Evolutionary conservation across 2,888 invertebrate species (phyloP), one percentile per base, ranked within the genome.

Genomic region (Drosophila longiperda): DNA sequence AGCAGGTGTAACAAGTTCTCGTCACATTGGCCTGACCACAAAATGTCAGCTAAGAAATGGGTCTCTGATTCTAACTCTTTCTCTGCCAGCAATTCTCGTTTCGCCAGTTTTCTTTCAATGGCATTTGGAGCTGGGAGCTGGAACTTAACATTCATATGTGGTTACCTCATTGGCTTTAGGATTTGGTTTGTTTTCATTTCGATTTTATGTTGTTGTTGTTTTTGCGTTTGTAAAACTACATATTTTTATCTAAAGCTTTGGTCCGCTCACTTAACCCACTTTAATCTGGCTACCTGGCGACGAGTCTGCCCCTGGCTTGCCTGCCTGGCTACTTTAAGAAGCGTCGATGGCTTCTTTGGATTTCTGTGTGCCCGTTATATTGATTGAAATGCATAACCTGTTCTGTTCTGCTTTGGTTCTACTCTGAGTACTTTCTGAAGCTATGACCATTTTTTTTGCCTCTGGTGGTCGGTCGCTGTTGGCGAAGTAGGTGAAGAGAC

Each of bases 1-100:
- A 75, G 87, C 89, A 89, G 89, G 89, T 89, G 89, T 91, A 89
- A 90, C 91, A 84, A 89, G 89, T 91, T 90, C 80, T 90, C 55
- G 80, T 72, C 75, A 63, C 64, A 75, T 78, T 80, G 76, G 75
- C 68, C 73, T 74, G 70, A 73, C 82, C 90, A 80, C 82, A 89
- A 80, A 86, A 81, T 89, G 87, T 81, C 81, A 90, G 86, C 54
- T 38, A 65, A 78, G 73, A 90, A 86, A 89, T 90, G 89, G 84
- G 87, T 86, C 89, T 83, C 63, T 2, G 79, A 62, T 75, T 61
- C 64, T 66, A 68, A 66, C 48, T 77, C 59, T 77, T 66, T 81
- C 74, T 32, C 59, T 60, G 54, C 32, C 29, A 53, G 53, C 32
- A 45, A 53, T 74, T 80, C 83, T 80, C 29, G 86, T 82, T 88